phyloP scores from a whole-genome alignment of 92 coral and sea anemone genomes.

The Epizoanthus fatuus region DNA sequence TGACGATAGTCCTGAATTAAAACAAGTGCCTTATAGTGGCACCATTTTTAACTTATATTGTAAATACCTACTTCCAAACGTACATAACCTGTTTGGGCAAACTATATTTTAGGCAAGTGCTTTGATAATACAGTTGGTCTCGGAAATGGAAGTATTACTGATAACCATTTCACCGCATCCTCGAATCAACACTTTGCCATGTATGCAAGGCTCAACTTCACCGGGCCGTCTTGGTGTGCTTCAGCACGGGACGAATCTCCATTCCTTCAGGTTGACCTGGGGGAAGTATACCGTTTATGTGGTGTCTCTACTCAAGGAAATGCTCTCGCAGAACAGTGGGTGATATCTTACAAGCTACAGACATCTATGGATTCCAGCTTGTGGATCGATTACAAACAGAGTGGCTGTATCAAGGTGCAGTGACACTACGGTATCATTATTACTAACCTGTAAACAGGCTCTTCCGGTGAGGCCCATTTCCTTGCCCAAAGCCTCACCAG shows the following conservation, averaged over 20 bases:
- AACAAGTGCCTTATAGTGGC: no score
- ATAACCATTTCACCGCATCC: slow-evolving; percentile 45
- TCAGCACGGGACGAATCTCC: slow-evolving; percentile 27
- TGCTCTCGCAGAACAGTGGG: neutral
- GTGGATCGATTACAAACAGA: slow-evolving; percentile 45
- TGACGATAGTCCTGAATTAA: no score
- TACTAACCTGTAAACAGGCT: no score
- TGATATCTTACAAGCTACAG: slow-evolving; percentile 43
- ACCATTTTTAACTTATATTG: no score
- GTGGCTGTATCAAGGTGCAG: slow-evolving; percentile 21
- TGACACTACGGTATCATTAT: no score
- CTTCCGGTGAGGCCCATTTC: no score
- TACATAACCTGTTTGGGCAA: no score
- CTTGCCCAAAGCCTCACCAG: no score
- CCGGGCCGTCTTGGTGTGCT: slow-evolving; percentile 60
- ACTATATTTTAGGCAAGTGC: neutral
- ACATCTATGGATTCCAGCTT: slow-evolving; percentile 13
- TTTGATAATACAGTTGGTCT: slow-evolving; percentile 31
- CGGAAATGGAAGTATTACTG: slow-evolving; percentile 26
- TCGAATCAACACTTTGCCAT: slow-evolving; percentile 1
- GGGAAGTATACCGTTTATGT: slow-evolving; percentile 10
- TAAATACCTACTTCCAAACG: neutral
- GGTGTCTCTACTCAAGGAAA: slow-evolving; percentile 12
- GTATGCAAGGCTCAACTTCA: slow-evolving; percentile 27
- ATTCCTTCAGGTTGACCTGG: slow-evolving; percentile 50